Evolutionary conservation across 2,888 invertebrate genomes (phyloP), one percentile per base, ranked within the genome.

Genomic region (Phasia obesa): DNA sequence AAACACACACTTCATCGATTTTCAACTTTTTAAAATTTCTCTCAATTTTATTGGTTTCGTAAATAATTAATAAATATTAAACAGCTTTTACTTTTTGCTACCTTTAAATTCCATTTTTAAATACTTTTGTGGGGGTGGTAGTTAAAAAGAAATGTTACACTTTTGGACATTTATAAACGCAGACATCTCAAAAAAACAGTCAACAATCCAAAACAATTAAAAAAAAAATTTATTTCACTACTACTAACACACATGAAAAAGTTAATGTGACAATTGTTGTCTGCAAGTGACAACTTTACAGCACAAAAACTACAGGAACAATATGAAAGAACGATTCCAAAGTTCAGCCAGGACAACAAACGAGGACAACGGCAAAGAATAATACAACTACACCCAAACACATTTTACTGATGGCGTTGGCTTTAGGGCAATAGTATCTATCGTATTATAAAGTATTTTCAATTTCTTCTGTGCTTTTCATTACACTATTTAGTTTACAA

Each of bases 181-280:
- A 75, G 65, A 69, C 77, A 69, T 60, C 53, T 53, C 6, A 7
- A 31, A 15, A n/a, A 65, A 44, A 31, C 21, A n/a, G 4, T 6
- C 31, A 15, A 38, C n/a, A 57, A 15, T 21, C 0, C 27, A 64
- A 57, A 17, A 44, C 17, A 9, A 17, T 0, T 19, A 42, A 27
- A 49, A 31, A 51, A 69, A 60, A 23, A 53, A 67, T 21, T 49
- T 23, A 2, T 47, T 19, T 21, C 23, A 19, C 42, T 21, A n/a
- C 21, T 53, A 67, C 47, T 15, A 57, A 74, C 60, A 57, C n/a
- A 76, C 64, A 71, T 47, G 23, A 65, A 71, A 76, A 76, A 76
- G 42, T 75, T 62, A 75, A 81, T 76, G 76, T 60, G 70, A 53
- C 81, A 81, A 76, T 76, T 81, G 64, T 59, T 75, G 75, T 71